phyloP scores from a whole-genome alignment of 1,140 invertebrate species.

The Helicoverpa armigera region DNA sequence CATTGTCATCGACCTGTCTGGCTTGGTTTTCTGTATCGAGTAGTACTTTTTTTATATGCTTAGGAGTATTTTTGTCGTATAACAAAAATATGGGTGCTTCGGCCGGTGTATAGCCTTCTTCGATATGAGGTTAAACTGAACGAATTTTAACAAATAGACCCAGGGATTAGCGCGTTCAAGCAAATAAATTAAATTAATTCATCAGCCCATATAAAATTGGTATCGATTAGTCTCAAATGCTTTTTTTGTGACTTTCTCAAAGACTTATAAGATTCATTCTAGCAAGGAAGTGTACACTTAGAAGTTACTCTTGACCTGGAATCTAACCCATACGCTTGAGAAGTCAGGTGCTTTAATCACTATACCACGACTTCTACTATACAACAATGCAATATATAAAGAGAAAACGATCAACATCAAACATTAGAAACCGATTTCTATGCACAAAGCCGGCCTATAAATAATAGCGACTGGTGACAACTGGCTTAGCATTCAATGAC shows the following conservation, averaged over 20 bases:
- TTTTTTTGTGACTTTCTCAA: neutral
- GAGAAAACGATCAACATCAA: conserved; percentile 21
- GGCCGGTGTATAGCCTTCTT: too few species aligned
- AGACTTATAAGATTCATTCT: neutral
- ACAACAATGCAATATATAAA: neutral
- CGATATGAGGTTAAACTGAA: too few species aligned
- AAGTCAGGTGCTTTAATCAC: too few species aligned
- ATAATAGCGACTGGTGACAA: conserved; percentile 31
- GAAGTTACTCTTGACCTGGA: neutral
- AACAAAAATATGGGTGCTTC: too few species aligned
- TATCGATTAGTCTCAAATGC: too few species aligned
- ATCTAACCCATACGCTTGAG: neutral
- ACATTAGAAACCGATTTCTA: conserved; percentile 33
- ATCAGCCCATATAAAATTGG: too few species aligned
- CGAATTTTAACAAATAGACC: too few species aligned
- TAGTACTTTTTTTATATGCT: neutral
- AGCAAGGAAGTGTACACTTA: neutral
- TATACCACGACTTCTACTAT: neutral
- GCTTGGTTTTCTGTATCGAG: neutral
- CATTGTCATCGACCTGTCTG: conserved; percentile 45
- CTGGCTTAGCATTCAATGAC: conserved; percentile 45
- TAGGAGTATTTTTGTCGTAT: neutral
- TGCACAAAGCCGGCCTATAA: conserved; percentile 27
- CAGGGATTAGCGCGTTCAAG: too few species aligned
- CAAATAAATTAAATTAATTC: too few species aligned